Evolutionary conservation across 2,797 vertebrate genomes (phyloP).

Genomic region (Onychomys arenicola): DNA sequence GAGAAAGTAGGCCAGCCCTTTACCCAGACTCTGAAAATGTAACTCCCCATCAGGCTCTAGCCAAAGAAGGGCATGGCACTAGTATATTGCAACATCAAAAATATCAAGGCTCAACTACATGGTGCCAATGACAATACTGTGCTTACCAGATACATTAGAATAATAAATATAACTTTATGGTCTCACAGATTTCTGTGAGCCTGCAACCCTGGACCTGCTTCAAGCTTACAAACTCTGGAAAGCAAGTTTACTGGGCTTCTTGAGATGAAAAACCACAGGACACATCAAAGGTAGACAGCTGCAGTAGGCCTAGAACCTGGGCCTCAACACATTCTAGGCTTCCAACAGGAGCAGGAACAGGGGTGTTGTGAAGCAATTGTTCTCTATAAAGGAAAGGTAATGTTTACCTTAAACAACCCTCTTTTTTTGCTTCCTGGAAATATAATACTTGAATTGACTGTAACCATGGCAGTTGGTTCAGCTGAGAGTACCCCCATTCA

Average conservation of each 20-base stretch:
- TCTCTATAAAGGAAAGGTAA: constrained; percentile 43
- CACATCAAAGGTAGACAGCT: background rate
- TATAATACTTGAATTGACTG: constrained; percentile 84
- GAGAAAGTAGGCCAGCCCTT: background rate
- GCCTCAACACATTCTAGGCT: background rate
- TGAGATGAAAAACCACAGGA: background rate
- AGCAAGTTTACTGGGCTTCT: background rate
- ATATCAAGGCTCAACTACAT: background rate
- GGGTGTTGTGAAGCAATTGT: background rate
- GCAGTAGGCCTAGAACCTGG: background rate
- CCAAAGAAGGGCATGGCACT: background rate
- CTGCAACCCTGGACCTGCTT: constrained; percentile 23
- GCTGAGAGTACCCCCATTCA: constrained; percentile 81
- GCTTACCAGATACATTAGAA: constrained; percentile 54
- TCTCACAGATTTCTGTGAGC: constrained; percentile 67
- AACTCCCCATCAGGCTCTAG: too few species aligned
- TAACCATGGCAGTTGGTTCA: constrained; percentile 86
- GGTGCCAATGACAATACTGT: constrained; percentile 60
- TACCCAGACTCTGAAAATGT: background rate
- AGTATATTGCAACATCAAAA: background rate
- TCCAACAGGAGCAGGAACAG: background rate
- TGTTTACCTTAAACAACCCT: constrained; percentile 84
- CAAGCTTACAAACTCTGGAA: constrained; percentile 3
- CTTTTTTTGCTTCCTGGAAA: constrained; percentile 74
- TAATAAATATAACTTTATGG: constrained; percentile 59